Evolutionary conservation across 2,888 invertebrate species (phyloP).

Genomic region (Mongoloraphidia duomilia): DNA sequence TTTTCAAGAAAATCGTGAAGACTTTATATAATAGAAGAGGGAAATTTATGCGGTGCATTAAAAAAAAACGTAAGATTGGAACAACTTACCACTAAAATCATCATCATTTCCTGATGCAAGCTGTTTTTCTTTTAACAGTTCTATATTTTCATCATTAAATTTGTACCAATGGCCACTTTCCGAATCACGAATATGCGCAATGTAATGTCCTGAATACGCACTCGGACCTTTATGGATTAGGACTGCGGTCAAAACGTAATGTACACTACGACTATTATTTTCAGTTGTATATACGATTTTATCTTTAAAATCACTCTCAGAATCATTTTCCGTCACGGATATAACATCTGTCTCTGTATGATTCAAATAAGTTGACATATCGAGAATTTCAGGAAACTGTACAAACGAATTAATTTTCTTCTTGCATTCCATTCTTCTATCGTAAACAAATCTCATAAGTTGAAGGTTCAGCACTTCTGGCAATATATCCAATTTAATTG

Average conservation of each 20-base stretch:
- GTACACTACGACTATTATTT: slow-evolving; percentile 14
- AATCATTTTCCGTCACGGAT: too few species aligned
- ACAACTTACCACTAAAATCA: too few species aligned
- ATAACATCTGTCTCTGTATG: slow-evolving; percentile 14
- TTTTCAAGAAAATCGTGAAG: too few species aligned
- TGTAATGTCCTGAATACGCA: slow-evolving; percentile 51
- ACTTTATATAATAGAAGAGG: too few species aligned
- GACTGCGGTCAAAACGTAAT: slow-evolving; percentile 46
- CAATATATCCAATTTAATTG: slow-evolving; percentile 35
- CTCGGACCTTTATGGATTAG: slow-evolving; percentile 48
- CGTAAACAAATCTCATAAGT: slow-evolving; percentile 44
- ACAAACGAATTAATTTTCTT: slow-evolving; percentile 43
- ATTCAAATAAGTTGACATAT: slow-evolving; percentile 36
- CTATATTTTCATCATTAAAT: slow-evolving; percentile 45
- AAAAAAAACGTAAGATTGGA: too few species aligned
- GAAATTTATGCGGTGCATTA: too few species aligned
- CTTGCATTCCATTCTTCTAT: slow-evolving; percentile 39
- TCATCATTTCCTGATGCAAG: too few species aligned
- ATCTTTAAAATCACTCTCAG: not conserved
- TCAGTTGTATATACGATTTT: slow-evolving; percentile 6
- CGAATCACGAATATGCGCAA: slow-evolving; percentile 30
- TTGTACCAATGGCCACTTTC: slow-evolving; percentile 42
- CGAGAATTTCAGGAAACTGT: slow-evolving; percentile 42
- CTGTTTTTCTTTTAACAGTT: slow-evolving; percentile 9
- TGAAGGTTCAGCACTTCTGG: slow-evolving; percentile 46